Evolutionary conservation across 23 tunicate genomes (phyloP).

Genomic region (Diplosoma virens): DNA sequence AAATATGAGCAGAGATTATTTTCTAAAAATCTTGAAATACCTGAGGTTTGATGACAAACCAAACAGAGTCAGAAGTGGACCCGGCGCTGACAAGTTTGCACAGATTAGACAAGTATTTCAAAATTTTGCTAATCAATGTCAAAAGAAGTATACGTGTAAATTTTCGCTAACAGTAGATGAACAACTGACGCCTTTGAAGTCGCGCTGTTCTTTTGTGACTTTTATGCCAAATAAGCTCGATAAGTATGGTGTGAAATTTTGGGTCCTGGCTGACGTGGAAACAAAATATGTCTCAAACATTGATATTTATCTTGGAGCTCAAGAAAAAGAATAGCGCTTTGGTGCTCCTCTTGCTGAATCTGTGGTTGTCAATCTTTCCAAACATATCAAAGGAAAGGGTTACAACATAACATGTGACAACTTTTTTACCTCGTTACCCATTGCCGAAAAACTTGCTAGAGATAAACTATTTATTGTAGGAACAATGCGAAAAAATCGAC

Average conservation of each 20-base stretch:
- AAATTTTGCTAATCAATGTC: not conserved
- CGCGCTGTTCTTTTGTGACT: slow-evolving; percentile 1
- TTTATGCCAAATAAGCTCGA: not conserved
- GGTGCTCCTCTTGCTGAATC: not conserved
- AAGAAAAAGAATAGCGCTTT: slow-evolving; percentile 14
- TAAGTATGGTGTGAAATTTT: slow-evolving; percentile 3
- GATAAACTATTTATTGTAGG: not conserved
- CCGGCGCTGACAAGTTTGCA: slow-evolving; percentile 9
- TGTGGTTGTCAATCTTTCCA: not conserved
- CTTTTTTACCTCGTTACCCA: slow-evolving; percentile 1
- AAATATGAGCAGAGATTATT: not conserved
- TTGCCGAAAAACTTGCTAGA: slow-evolving; percentile 1
- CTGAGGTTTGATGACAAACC: slow-evolving; percentile 15
- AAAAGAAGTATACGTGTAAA: not conserved
- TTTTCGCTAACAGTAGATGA: slow-evolving; percentile 17
- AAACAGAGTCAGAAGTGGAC: not conserved
- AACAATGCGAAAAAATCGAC: too few species aligned
- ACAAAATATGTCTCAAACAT: not conserved
- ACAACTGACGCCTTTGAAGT: slow-evolving; percentile 15
- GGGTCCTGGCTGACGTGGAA: not conserved
- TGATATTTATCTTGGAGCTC: not conserved
- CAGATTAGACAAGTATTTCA: not conserved
- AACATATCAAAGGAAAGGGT: slow-evolving; percentile 10
- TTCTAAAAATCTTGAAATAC: not conserved
- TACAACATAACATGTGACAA: slow-evolving; percentile 9